Base-by-base conservation (phyloP, 2,888 invertebrate species). In the Tenodera sinensis region DNA sequence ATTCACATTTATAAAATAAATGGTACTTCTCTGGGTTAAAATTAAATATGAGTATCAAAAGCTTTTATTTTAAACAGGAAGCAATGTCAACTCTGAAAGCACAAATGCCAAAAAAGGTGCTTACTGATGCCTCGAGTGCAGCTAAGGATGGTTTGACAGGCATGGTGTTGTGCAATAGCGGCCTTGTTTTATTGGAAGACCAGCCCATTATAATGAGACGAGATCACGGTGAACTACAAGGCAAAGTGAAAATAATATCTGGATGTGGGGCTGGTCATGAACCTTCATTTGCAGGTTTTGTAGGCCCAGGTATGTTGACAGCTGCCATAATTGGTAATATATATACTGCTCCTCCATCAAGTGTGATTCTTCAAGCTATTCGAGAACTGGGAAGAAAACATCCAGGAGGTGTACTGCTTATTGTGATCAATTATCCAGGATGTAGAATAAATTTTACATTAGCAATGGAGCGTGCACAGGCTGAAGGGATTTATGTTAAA, bases 381-480 rank as follows among this genome's bases (percentile, higher is more conserved):
- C 71, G 88, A 28, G 89, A 89, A 83, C 34, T 91, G 20, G 87
- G 88, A 14, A 54, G 28, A 7, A 84, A 88, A 8, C 89, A 91
- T 81, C 27, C 54, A 30, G 90, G 87, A 28, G 97, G 97, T 54
- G 95, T 96, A 27, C 92, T 98, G 9, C 94, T 97, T 0, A 94
- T 97, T 71, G 94, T 97, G 14, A 96, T 96, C 15, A 97, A 97
- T 93, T 97, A 97, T 92, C 96, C 97, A 0, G 96, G 97, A 0
- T 97, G 97, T 91, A 93, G 97, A 89, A 93, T 98, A n/a, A 97
- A 97, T 93, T 98, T 98, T 92, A 97, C 97, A 0, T 94, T 97
- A 92, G 97, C 97, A 2, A 95, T 96, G 28, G 97, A 97, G 92
- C 95, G 96, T 92, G 96, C 96, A 1, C 94, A 95, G 91, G 94